Evolutionary conservation across 2,113 vertebrate genomes (phyloP).

Genomic region (Eulacestoma nigropectus): DNA sequence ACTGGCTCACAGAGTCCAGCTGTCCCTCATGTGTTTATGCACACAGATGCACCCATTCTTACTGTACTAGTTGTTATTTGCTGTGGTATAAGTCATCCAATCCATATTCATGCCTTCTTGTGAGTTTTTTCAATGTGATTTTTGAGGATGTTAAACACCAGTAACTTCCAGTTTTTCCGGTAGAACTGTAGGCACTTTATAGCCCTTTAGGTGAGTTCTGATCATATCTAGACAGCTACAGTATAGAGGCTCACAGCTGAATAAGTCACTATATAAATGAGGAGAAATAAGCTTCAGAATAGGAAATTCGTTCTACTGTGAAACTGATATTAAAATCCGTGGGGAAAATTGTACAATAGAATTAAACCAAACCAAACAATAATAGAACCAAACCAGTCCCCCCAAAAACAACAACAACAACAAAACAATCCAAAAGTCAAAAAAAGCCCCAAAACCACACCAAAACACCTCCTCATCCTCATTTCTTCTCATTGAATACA

Average conservation of each 20-base stretch:
- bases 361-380: neutral
- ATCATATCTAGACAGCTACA: neutral
- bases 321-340: neutral
- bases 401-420: neutral
- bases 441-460: neutral
- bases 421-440: neutral
- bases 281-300: neutral
- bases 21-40: rapidly evolving
- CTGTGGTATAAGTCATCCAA: neutral
- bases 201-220: neutral
- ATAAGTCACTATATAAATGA: neutral
- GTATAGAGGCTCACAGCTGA: neutral
- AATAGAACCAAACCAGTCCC: neutral
- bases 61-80: neutral
- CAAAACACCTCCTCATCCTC: neutral
- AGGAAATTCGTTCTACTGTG: neutral
- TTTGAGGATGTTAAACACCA: rapidly evolving
- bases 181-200: neutral
- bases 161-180: neutral
- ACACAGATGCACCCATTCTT: neutral
- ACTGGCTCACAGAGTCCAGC: neutral
- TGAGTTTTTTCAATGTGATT: neutral
- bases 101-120: neutral
- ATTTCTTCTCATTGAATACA: neutral
- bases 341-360: neutral